Percentiles rank a stretch among this genome's conserved stretches.
Evolutionary conservation across 2,113 vertebrate species (phyloP).

Genomic region (Anarrhichthys ocellatus): DNA sequence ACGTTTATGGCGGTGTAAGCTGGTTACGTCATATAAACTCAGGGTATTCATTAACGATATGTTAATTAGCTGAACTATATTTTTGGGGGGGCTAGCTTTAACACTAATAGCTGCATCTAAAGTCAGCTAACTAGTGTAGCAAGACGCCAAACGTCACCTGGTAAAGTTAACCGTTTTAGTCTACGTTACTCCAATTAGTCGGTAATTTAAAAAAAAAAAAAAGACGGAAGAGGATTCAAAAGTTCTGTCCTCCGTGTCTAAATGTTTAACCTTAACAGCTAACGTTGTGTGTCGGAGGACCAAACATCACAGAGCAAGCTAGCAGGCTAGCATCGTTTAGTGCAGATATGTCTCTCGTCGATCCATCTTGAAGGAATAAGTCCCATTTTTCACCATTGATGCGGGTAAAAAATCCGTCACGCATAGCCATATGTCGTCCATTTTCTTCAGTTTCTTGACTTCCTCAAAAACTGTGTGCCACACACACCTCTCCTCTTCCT

Average conservation of each 20-base stretch:
- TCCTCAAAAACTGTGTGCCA: constrained; percentile 61
- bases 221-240: not conserved
- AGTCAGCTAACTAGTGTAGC: constrained; percentile 40
- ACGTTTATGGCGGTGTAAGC: not conserved
- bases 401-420: not conserved
- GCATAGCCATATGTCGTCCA: constrained; percentile 12
- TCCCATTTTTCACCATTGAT: not conserved
- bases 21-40: not conserved
- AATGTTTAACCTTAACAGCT: not conserved
- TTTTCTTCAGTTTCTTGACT: constrained; percentile 45
- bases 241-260: not conserved
- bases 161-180: not conserved
- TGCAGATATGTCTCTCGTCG: constrained; percentile 22
- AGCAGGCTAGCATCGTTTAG: constrained; percentile 60
- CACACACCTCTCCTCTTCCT: constrained; percentile 21
- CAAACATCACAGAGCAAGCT: constrained; percentile 42
- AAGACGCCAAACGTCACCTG: not conserved
- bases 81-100: constrained; percentile 20
- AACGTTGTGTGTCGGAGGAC: constrained; percentile 9
- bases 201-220: not conserved
- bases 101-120: constrained; percentile 41
- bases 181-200: not conserved
- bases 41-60: not conserved
- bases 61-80: constrained; percentile 54
- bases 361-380: not conserved